Base-by-base conservation (phyloP, 2,113 vertebrate genomes). In the Centropus unirufus region DNA sequence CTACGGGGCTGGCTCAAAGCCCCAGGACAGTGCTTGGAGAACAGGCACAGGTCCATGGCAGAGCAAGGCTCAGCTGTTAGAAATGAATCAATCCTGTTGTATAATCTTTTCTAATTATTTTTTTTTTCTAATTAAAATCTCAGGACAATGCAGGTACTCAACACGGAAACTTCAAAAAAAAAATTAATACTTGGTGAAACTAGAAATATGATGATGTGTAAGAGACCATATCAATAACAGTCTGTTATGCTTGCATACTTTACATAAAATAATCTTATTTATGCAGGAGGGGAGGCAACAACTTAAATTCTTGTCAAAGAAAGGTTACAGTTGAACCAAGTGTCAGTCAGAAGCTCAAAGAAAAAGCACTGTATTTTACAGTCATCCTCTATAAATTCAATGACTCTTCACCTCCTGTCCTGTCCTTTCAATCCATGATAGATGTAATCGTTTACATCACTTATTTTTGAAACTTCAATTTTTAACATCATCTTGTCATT, bases 261-360 rank as follows among this genome's bases (percentile, higher is more conserved):
- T 61, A 73, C 46, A 32, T 54, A 52, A 95, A 86, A 66, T 54
- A 72, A 75, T 74, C 29, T 90, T 19, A 52, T 85, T 81, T 23
- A 18, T 64, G 54, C 1, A 0, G 24, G 29, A 15, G 9, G 8
- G 5, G 2, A 18, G 11, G 19, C 3, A 1, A 34, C 0, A 0
- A 30, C 46, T 76, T 85, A 58, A 90, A 18, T 84, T 87, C 40
- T 86, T 66, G 8, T 61, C 85, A 90, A 80, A 14, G 74, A 66
- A 55, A 93, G 22, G 6, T 74, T 77, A 47, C 34, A 70, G 14
- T 46, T 11, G 9, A 69, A 82, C 49, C 11, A 40, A 62, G 29
- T 64, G 36, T 90, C 79, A 66, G 59, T 74, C 44, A 59, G 46
- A 83, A 77, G 39, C 24, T 74, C 46, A n/a, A 40, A 59, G 88